Evolutionary conservation across 2,797 vertebrate species (phyloP), one percentile per base, ranked within the genome.

Genomic region (Sciaenops ocellatus): DNA sequence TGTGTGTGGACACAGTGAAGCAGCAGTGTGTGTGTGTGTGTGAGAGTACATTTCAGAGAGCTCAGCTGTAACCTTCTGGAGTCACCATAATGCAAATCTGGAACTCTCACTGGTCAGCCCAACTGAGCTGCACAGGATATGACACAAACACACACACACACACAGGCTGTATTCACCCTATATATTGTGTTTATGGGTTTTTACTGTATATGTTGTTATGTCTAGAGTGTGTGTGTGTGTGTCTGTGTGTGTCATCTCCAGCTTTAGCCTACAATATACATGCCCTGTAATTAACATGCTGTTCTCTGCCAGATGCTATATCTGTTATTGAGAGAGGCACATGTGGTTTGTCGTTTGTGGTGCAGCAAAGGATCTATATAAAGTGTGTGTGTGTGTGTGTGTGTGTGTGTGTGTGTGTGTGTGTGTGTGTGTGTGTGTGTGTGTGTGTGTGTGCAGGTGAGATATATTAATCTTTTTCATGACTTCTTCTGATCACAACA

Each of bases 231-330:
- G 34, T 56, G 69, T 73, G 63, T 71, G 62, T 72, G 60, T 70
- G 56, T 54, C 59, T 55, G 57, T 68, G 75, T 67, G 78, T 65
- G 73, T 77, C 8, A 18, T 73, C 55, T 78, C 76, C 86, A 90
- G 79, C 80, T 90, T 83, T 56, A 79, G 41, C 67, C 85, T 77
- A 34, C 48, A 67, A 70, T 56, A 67, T 72, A 81, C 59, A 72
- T 54, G 80, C 73, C 84, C 91, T 95, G 91, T 95, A 94, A 95
- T 95, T 93, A 94, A 51, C 41, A 51, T 79, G 79, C 80, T 85
- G 68, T 72, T 84, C 76, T 88, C 62, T 88, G 86, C 91, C 91
- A 91, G 74, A 85, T 91, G 90, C 92, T 94, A 94, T 91, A 94
- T 93, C 78, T 90, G 93, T 76, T 60, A 61, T 67, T 69, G 76